phyloP scores from a whole-genome alignment of 2,888 invertebrate genomes.

The Acanthoscelides obtectus region DNA sequence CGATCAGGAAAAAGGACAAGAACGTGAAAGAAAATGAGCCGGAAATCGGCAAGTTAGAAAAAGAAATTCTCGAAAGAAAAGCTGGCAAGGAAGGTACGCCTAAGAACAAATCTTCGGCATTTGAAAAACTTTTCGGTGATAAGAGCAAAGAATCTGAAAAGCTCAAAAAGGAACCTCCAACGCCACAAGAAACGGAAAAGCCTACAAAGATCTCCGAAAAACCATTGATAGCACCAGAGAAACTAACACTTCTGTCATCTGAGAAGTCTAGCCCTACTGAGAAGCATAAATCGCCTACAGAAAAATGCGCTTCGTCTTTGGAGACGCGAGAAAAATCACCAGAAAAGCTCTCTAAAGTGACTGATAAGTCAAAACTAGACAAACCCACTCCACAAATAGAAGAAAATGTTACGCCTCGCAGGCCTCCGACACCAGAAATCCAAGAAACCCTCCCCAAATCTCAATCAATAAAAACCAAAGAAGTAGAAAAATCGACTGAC shows the following conservation, averaged over 20 bases:
- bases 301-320: slow-evolving; percentile 11
- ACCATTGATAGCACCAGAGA: slow-evolving; percentile 25
- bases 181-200: slow-evolving; percentile 26
- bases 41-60: slow-evolving; percentile 39
- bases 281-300: slow-evolving; percentile 10
- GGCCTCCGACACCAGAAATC: not conserved
- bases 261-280: slow-evolving; percentile 1
- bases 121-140: slow-evolving; percentile 54
- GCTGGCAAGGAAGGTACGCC: slow-evolving; percentile 31
- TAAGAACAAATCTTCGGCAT: slow-evolving; percentile 44
- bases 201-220: slow-evolving; percentile 27
- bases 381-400: not conserved
- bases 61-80: slow-evolving; percentile 45
- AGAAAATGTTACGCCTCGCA: not conserved
- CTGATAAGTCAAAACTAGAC: not conserved
- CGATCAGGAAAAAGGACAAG: slow-evolving; percentile 61
- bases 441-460: not conserved
- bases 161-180: slow-evolving; percentile 27
- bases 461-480: slow-evolving; percentile 1
- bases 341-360: slow-evolving; percentile 4
- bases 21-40: slow-evolving; percentile 47
- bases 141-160: slow-evolving; percentile 40
- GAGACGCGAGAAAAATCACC: slow-evolving; percentile 7
- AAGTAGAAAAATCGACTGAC: not conserved
- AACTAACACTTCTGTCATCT: slow-evolving; percentile 15